Base-by-base conservation (phyloP, 2,797 vertebrate genomes). In the Falco concolor region DNA sequence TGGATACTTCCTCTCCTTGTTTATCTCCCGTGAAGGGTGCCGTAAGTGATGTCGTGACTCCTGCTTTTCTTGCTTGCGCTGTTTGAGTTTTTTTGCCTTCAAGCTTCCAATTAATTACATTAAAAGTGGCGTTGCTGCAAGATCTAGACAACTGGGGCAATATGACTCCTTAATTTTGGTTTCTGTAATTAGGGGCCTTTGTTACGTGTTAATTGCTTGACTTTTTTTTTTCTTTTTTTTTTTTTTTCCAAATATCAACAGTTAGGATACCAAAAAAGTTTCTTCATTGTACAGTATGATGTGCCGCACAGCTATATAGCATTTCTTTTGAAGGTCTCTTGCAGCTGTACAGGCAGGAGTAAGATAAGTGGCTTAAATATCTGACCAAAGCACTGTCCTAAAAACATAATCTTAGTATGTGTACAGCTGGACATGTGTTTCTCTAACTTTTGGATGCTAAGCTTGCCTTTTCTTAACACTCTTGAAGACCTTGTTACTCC, bases 81-180 rank as follows among this genome's bases (percentile, higher is more conserved):
- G 52, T 34, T 68, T 40, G 45, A 47, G 40, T 13, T 19, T 64
- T 84, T 91, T 87, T 94, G 57, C 89, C 83, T 84, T 36, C 80
- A 42, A 22, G 74, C 93, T 90, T 63, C 63, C 70, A 32, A 11
- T 77, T 64, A 70, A 49, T 27, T 28, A 19, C 87, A 64, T 93
- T 61, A 67, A 76, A 95, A 91, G 93, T 91, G 89, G 59, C 8
- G 0, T 59, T 93, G 89, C 61, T 93, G 79, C 40, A 16, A 28
- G 78, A 73, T 67, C 30, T 64, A 42, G 56, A 32, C 32, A 65
- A 7, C 42, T 42, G 53, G 67, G 67, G 47, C 67, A 38, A 6
- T 38, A 32, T 3, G 24, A 15, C 44, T 63, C 30, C 47, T 78
- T 81, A 57, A 8, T 13, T 36, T 57, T 67, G 42, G 8, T 24